Evolutionary conservation across 2,797 vertebrate species (phyloP), one percentile per base, ranked within the genome.

Genomic region (Melanotaenia boesemani): DNA sequence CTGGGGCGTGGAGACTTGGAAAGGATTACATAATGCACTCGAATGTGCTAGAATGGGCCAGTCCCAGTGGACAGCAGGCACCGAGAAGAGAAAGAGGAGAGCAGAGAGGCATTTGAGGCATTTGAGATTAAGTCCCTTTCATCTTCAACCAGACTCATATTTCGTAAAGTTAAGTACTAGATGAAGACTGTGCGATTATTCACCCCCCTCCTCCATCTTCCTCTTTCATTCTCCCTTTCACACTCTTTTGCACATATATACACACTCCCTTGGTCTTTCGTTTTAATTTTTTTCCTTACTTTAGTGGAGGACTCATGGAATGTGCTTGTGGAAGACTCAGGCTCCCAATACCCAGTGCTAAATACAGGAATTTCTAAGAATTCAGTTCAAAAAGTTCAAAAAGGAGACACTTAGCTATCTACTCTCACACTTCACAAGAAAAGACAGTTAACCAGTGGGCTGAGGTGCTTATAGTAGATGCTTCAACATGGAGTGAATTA

Each of bases 311-410:
- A 86, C 91, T 92, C 90, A 89, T 80, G 57, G 88, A 93, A 91
- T 91, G 87, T 91, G 90, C 89, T 87, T 88, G 90, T 88, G 88
- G 93, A 92, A 86, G 90, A 77, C 87, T 90, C 86, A 11, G 84
- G 84, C 88, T 89, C 91, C 90, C 89, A 93, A 94, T 94, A 93
- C 94, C 82, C 87, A 86, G 85, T 70, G 84, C 91, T 92, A 94
- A 94, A 94, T 90, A 90, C 89, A 88, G 83, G 86, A 89, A 90
- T 93, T 94, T 94, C 92, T 91, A 94, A 94, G 93, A 95, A 95
- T 92, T 88, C 28, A 30, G 28, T 30, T 30, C 28, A 30, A 30
- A 79, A 84, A 87, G 91, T 93, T 94, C 86, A 92, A 91, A 92
- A 91, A 93, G 89, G 84, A 93, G 89, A 91, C 85, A 89, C 87